A percentile compares a stretch with the other conserved stretches of the same genome.
Conservation (phyloP, 2,113 vertebrate species). For the Opisthocomus hoazin region DNA sequence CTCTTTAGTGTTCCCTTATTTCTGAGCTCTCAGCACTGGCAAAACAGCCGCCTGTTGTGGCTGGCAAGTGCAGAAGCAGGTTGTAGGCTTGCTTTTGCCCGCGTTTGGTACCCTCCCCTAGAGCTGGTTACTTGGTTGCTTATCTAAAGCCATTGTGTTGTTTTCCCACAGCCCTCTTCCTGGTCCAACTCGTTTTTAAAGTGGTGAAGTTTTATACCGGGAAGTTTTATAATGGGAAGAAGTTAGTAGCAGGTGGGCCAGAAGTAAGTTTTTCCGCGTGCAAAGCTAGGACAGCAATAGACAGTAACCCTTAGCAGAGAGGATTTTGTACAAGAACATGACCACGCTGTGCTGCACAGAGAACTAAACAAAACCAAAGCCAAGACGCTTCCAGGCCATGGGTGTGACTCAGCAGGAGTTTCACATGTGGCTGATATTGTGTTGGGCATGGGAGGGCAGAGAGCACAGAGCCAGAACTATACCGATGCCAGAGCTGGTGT, state of each 20-base stretch:
- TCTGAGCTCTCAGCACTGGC: not conserved
- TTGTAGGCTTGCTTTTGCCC: not conserved
- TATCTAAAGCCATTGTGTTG: not conserved
- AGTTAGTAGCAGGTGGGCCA: not conserved
- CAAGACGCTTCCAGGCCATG: not conserved
- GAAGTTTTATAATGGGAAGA: not conserved
- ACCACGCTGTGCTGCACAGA: not conserved
- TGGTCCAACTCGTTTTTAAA: not conserved
- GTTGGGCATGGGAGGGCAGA: not conserved
- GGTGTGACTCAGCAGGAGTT: not conserved
- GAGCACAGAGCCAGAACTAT: not conserved
- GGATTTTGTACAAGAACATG: not conserved
- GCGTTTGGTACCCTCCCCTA: not conserved
- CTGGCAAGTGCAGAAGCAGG: not conserved
- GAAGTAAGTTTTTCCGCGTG: not conserved
- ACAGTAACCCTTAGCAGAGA: not conserved
- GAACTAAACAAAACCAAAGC: not conserved
- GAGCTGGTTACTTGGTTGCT: not conserved
- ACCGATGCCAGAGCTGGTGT: not conserved
- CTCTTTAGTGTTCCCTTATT: not conserved
- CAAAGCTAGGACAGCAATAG: not conserved
- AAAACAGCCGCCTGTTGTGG: not conserved
- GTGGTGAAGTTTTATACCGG: not conserved
- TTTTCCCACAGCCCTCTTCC: not conserved
- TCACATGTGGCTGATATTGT: not conserved